These are phyloP conservation scores for Serinus canaria DNA, from an alignment of 2,113 vertebrate species.

Conservation along the genomic window DNA sequence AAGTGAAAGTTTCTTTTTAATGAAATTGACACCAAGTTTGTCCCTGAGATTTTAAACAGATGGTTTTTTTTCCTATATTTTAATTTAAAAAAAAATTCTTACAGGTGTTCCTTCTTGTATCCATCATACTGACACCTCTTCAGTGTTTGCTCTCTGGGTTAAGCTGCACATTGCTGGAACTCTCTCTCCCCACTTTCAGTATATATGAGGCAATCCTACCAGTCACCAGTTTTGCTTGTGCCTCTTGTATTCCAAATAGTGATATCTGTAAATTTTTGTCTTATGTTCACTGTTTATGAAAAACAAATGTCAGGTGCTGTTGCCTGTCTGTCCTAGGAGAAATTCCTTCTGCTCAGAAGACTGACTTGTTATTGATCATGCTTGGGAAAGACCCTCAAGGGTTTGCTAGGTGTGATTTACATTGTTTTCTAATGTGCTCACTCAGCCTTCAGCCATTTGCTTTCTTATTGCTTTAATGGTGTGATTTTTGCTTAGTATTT, in stretches of 20 bases:
- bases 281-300: not conserved
- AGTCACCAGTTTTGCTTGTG: not conserved
- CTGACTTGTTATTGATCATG: not conserved
- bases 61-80: not conserved
- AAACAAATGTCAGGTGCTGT: not conserved
- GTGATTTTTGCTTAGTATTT: not conserved
- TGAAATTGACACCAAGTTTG: not conserved
- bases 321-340: not conserved
- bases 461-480: not conserved
- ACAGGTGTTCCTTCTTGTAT: not conserved
- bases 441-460: not conserved
- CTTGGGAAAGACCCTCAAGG: not conserved
- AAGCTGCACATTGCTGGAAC: not conserved
- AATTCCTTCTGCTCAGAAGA: not conserved
- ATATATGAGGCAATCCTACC: not conserved
- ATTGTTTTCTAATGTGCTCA: not conserved
- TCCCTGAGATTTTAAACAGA: not conserved
- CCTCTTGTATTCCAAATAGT: not conserved
- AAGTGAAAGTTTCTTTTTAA: slow-evolving; percentile 9
- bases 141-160: not conserved
- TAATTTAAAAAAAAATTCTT: not conserved
- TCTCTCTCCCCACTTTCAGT: not conserved
- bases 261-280: not conserved
- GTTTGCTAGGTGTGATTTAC: not conserved
- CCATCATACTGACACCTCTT: not conserved